phyloP scores from a whole-genome alignment of 2,888 invertebrate genomes.

The Oeneis ivallda region DNA sequence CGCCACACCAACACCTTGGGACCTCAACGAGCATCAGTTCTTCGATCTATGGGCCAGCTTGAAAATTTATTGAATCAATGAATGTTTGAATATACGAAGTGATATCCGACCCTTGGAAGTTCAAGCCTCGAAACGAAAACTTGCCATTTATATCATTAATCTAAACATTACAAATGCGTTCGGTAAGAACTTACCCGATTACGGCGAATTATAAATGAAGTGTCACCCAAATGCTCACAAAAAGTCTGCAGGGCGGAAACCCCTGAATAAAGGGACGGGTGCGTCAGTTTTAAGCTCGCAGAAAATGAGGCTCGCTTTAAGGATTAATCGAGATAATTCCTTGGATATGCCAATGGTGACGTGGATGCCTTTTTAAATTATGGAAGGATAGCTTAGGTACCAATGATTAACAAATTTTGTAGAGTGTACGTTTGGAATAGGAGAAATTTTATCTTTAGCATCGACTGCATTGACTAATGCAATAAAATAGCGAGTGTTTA shows the following conservation, averaged over 20 bases:
- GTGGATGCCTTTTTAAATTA: neutral
- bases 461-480: too few relatives aligned
- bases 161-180: constrained; percentile 80
- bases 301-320: constrained; percentile 54
- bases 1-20: too few relatives aligned
- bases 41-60: too few relatives aligned
- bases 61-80: too few relatives aligned
- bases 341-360: neutral
- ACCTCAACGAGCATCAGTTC: too few relatives aligned
- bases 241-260: constrained; percentile 69
- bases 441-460: too few relatives aligned
- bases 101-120: too few relatives aligned
- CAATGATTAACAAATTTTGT: too few relatives aligned
- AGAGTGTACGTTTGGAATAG: too few relatives aligned
- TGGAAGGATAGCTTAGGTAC: neutral
- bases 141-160: constrained; percentile 53
- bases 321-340: constrained; percentile 46
- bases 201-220: constrained; percentile 80
- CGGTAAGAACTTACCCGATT: constrained; percentile 78
- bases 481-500: too few relatives aligned
- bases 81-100: too few relatives aligned
- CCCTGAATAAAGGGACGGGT: constrained; percentile 58
- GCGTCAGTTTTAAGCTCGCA: constrained; percentile 68
- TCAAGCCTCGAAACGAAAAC: neutral
- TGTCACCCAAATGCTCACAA: constrained; percentile 72